These are phyloP conservation scores for Erethizon dorsatum DNA, from an alignment of 2,797 vertebrate genomes.

Conservation along the genomic window DNA sequence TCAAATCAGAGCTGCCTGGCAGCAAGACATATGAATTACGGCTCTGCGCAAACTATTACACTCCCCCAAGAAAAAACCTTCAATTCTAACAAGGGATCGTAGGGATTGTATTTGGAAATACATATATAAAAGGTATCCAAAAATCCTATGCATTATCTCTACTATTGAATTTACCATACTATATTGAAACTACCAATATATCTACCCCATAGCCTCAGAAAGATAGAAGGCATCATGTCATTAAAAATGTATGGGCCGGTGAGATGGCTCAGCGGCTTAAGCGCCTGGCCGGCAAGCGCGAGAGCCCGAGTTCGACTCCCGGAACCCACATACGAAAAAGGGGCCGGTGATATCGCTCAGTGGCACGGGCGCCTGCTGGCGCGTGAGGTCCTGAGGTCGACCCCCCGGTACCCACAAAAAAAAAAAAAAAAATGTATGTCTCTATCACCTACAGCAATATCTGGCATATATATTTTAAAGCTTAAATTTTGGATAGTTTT, in stretches of 20 bases:
- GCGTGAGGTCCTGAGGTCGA: too few species aligned
- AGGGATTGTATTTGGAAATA: background rate
- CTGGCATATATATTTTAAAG: background rate
- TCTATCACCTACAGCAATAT: background rate
- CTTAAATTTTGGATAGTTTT: background rate
- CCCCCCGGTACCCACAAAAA: too few species aligned
- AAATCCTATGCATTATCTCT: background rate
- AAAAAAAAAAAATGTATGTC: constrained; percentile 5
- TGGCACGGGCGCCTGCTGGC: too few species aligned
- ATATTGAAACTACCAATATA: background rate
- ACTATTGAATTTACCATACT: background rate
- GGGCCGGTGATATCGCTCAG: too few species aligned
- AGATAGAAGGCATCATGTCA: background rate
- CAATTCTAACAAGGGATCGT: background rate
- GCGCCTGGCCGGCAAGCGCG: too few species aligned
- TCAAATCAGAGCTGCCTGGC: background rate
- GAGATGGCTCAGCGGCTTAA: too few species aligned
- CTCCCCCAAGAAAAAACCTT: background rate
- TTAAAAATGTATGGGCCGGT: constrained; percentile 20
- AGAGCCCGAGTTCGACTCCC: too few species aligned
- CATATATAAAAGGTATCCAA: background rate
- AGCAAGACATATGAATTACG: background rate
- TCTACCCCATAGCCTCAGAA: background rate
- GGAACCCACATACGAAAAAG: too few species aligned
- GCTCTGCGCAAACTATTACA: background rate